Percentiles rank a stretch among this genome's conserved stretches.
These are phyloP conservation scores for Artibeus jamaicensis DNA, from an alignment of 2,797 vertebrate species.

Conservation along the genomic window DNA sequence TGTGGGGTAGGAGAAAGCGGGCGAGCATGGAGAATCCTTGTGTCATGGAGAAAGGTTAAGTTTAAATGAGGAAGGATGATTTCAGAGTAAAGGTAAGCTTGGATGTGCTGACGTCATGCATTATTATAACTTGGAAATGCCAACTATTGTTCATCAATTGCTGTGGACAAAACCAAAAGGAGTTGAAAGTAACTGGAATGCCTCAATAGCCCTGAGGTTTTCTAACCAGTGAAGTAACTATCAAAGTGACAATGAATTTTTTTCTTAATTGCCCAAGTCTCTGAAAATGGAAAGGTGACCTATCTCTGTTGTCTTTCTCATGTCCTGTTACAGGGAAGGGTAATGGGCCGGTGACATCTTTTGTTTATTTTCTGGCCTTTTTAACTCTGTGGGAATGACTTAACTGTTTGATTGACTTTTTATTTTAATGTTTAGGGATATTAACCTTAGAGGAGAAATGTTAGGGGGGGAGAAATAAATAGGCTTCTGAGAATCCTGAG, in stretches of 20 bases:
- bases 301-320: not conserved
- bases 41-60: not conserved
- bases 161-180: not conserved
- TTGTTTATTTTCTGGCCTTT: not conserved
- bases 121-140: not conserved
- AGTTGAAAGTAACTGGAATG: not conserved
- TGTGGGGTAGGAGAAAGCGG: not conserved
- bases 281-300: constrained; percentile 33
- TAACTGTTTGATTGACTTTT: not conserved
- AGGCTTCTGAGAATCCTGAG: not conserved
- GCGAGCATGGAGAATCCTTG: not conserved
- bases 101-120: not conserved
- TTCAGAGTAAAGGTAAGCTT: not conserved
- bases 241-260: not conserved
- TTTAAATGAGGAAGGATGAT: not conserved
- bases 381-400: not conserved
- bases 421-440: constrained; percentile 17
- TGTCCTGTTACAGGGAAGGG: constrained; percentile 27
- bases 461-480: not conserved
- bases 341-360: not conserved
- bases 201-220: not conserved
- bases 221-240: not conserved
- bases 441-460: too few relatives aligned
- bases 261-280: not conserved
- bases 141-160: not conserved